Evolutionary conservation across 2,888 invertebrate species (phyloP).

Genomic region (Oegoconia quadripuncta): DNA sequence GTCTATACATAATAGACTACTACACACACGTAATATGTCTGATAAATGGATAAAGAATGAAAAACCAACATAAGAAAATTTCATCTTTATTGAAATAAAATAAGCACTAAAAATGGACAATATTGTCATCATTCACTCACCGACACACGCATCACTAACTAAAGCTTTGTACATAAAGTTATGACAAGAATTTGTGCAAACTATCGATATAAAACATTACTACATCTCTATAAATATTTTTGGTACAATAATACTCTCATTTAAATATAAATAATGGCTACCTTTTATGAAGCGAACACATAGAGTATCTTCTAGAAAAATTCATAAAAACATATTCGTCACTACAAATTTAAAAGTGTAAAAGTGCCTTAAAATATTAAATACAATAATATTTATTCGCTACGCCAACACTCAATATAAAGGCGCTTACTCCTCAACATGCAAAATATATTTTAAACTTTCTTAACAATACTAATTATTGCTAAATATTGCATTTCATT

Average conservation of each 20-base stretch:
- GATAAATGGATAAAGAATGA: background rate
- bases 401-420: background rate
- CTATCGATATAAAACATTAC: slow-evolving; percentile 22
- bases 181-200: slow-evolving; percentile 29
- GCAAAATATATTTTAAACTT: slow-evolving; percentile 8
- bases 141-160: slow-evolving; percentile 22
- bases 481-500: slow-evolving; percentile 12
- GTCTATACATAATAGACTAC: too few relatives aligned
- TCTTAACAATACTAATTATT: slow-evolving; percentile 9
- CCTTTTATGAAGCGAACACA: too few relatives aligned
- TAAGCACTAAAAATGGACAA: slow-evolving; percentile 1
- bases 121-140: slow-evolving; percentile 11
- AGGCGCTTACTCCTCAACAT: slow-evolving; percentile 9
- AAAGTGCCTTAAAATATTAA: background rate
- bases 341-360: too few relatives aligned
- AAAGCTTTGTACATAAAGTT: background rate
- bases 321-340: too few relatives aligned
- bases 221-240: too few relatives aligned
- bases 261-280: slow-evolving; percentile 15
- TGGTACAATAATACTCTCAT: slow-evolving; percentile 38
- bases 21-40: background rate
- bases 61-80: background rate
- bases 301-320: too few relatives aligned
- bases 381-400: background rate
- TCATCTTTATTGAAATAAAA: background rate